Conservation (phyloP, 2,113 vertebrate genomes). For the Chionomys nivalis region DNA sequence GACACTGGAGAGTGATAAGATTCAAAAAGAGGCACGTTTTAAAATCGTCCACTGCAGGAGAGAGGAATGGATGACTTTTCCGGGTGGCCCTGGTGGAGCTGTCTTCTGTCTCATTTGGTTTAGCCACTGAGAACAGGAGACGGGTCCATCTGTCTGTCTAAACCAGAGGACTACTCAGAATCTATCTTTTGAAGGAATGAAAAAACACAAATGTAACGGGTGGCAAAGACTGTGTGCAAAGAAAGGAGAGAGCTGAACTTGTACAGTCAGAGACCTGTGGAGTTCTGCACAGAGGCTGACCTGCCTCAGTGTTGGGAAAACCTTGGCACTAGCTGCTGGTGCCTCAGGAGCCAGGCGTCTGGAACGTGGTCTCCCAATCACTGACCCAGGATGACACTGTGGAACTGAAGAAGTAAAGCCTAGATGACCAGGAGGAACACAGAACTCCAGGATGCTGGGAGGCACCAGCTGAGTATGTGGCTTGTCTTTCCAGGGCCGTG, state of each 20-base stretch:
- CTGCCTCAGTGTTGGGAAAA: rapidly evolving
- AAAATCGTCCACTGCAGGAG: neutral
- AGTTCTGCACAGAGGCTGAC: neutral
- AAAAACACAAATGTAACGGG: rapidly evolving
- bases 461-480: slow-evolving; percentile 61
- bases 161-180: no score
- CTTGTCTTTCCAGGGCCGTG: slow-evolving; percentile 18
- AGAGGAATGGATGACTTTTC: neutral
- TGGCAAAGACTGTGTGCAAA: no score
- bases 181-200: rapidly evolving
- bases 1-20: no score
- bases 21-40: neutral
- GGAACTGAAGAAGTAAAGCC: slow-evolving; percentile 68
- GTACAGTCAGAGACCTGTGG: neutral
- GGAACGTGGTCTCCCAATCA: slow-evolving; percentile 14
- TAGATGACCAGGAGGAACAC: slow-evolving; percentile 65
- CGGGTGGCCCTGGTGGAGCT: neutral
- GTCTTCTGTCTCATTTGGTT: neutral
- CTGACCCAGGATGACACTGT: slow-evolving; percentile 68
- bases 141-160: rapidly evolving
- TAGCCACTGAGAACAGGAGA: neutral
- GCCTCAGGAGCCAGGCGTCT: slow-evolving; percentile 42
- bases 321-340: neutral
- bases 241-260: neutral
- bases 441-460: slow-evolving; percentile 39